Conservation (phyloP, 2,888 invertebrate genomes). For the Drosophila fulvimacula region DNA sequence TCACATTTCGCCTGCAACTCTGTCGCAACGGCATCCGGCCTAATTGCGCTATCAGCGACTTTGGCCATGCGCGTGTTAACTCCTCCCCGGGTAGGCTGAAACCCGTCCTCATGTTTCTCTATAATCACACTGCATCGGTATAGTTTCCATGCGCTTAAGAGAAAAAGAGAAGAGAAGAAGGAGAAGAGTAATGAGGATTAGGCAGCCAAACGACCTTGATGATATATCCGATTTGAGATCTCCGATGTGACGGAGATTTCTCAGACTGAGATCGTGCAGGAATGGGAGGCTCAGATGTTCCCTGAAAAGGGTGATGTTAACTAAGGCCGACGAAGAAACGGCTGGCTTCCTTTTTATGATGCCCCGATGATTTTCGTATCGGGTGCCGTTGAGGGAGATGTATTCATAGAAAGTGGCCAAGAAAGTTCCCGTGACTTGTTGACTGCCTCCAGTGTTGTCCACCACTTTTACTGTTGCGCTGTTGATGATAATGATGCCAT, state of each 20-base stretch:
- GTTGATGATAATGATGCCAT: slow-evolving; percentile 4
- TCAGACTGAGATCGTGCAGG: neutral
- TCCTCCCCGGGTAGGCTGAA: no score
- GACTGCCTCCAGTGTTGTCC: slow-evolving; percentile 11
- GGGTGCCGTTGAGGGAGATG: slow-evolving; percentile 13
- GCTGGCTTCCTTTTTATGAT: neutral
- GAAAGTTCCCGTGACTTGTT: slow-evolving; percentile 10
- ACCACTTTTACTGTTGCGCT: slow-evolving; percentile 14
- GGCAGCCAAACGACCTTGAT: neutral
- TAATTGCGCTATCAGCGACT: neutral
- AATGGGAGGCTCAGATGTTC: neutral
- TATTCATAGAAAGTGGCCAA: slow-evolving; percentile 8
- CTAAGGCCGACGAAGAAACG: neutral
- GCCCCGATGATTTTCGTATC: neutral
- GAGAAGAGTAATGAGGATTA: neutral
- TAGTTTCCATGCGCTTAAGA: no score
- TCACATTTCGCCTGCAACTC: neutral
- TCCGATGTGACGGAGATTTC: neutral
- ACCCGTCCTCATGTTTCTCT: no score
- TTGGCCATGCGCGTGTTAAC: no score
- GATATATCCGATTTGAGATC: no score
- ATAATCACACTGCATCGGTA: no score
- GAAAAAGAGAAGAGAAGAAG: neutral
- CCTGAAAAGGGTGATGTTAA: neutral
- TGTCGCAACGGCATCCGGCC: neutral